Percentiles rank a stretch among this genome's conserved stretches.
Evolutionary conservation across 2,113 vertebrate genomes (phyloP).

Genomic region (Prietella phreatophila): DNA sequence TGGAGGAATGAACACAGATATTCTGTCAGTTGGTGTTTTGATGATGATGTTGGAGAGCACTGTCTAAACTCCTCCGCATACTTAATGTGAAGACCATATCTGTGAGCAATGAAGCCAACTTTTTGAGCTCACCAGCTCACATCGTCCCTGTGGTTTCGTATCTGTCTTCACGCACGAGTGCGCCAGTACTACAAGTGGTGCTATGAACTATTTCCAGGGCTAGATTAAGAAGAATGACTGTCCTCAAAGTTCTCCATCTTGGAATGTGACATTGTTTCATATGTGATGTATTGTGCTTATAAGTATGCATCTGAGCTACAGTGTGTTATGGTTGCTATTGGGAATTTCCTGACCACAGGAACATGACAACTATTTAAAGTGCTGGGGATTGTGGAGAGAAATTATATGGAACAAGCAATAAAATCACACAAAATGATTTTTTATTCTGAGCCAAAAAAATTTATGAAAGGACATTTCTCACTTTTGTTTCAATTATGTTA

Average conservation of each 20-base stretch:
- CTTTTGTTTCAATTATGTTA: too few relatives aligned
- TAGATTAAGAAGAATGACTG: not conserved
- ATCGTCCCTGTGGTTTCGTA: not conserved
- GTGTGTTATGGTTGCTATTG: not conserved
- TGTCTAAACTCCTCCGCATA: not conserved
- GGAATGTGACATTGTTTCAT: not conserved
- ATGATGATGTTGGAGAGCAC: not conserved
- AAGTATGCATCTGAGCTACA: not conserved
- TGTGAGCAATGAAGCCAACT: not conserved
- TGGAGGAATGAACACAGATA: not conserved
- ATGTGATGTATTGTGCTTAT: not conserved
- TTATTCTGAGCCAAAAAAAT: not conserved
- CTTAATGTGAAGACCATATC: not conserved
- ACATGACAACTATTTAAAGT: not conserved
- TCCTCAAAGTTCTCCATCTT: not conserved
- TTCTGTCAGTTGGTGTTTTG: not conserved
- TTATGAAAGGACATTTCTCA: too few relatives aligned
- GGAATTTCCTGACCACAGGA: not conserved
- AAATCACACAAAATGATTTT: not conserved
- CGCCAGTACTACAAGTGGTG: not conserved
- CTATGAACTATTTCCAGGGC: not conserved
- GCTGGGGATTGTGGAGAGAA: not conserved
- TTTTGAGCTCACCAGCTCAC: not conserved
- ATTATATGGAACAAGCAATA: not conserved
- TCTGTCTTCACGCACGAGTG: not conserved